Base-by-base conservation (phyloP, 2,113 vertebrate species). In the Aramus guarauna region DNA sequence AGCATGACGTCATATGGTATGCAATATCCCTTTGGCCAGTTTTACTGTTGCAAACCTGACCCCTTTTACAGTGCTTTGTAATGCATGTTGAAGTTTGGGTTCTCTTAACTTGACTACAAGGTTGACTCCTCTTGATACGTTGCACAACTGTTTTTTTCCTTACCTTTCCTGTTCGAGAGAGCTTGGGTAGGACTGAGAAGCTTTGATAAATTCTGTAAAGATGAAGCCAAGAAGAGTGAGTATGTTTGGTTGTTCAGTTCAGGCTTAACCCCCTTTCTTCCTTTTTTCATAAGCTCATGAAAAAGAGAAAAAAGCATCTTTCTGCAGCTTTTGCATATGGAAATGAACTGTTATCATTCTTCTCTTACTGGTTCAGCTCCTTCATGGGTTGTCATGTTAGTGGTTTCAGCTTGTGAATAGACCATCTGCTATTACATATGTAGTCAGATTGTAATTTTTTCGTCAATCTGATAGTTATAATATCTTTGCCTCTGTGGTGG, bases 121-220 rank as follows among this genome's bases (percentile, higher is more conserved):
- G 23, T 26, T 60, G 52, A 36, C 26, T 72, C 3, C 10, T 68
- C 26, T 39, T 77, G 24, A 18, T 13, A 8, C 19, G 43, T 74
- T 2, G 1, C 1, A 19, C 5, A 36, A 8, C 11, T 80, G 0
- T 72, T 60, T 71, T 62, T 62, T 5, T 34, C 55, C 15, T 62
- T 77, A 34, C 5, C 8, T 58, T 52, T 87, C 8, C 5, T 26
- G 0, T 66, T 66, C 2, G 1, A 69, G 56, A 45, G 5, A 45
- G 4, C 26, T 43, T 53, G 8, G 3, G 1, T 63, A 55, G 63
- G 27, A 8, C 30, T 62, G 32, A 78, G 24, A 63, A 88, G 53
- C 11, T 63, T 27, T 39, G 27, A 24, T 36, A 78, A 67, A 32
- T 39, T 75, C 56, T 36, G 1, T 45, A 11, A 43, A 71, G 55